Evolutionary conservation across 2,113 vertebrate species (phyloP).

Genomic region (Sitta europaea): DNA sequence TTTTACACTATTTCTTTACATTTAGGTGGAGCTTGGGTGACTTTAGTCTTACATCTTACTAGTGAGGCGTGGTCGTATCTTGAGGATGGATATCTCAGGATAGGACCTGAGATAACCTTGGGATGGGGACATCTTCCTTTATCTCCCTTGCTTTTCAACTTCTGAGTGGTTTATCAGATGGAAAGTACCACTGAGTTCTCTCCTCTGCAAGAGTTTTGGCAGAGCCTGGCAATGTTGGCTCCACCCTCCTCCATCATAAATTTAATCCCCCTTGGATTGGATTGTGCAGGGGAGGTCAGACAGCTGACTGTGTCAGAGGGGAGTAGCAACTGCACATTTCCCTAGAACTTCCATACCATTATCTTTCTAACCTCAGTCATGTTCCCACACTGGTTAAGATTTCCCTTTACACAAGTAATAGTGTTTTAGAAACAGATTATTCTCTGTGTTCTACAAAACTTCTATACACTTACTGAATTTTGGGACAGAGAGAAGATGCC

Average conservation of each 20-base stretch:
- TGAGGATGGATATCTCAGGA: neutral
- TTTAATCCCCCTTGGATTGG: neutral
- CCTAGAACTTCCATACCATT: neutral
- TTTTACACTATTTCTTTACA: neutral
- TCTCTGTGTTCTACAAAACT: neutral
- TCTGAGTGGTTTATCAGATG: neutral
- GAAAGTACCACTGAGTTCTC: neutral
- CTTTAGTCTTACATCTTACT: neutral
- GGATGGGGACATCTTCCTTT: neutral
- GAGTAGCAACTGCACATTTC: neutral
- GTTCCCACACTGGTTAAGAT: neutral
- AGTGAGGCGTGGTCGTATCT: neutral
- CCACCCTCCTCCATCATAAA: neutral
- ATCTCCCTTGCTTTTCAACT: neutral
- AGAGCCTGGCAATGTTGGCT: neutral
- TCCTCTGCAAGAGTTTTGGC: neutral
- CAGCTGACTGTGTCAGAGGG: rapidly evolving
- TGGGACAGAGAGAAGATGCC: neutral
- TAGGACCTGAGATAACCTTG: neutral
- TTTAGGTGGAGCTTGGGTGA: neutral
- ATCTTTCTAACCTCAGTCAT: neutral
- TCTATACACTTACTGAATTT: neutral
- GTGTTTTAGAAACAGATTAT: neutral
- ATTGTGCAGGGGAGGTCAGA: neutral
- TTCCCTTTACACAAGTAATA: neutral